Percentiles rank a stretch among this genome's conserved stretches.
Evolutionary conservation across 2,888 invertebrate genomes (phyloP).

Genomic region (Pseudococcus viburni): DNA sequence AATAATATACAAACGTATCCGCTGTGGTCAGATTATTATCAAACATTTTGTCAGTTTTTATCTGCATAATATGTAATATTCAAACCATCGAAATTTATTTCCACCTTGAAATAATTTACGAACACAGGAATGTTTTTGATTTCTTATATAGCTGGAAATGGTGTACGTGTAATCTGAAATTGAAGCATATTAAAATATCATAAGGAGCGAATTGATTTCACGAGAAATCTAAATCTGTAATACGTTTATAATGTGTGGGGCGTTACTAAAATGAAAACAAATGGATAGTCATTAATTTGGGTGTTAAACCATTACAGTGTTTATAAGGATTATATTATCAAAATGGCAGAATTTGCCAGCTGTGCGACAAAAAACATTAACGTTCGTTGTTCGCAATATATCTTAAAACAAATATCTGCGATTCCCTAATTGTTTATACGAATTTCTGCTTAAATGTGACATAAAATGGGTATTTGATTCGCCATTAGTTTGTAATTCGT

Average conservation of each 20-base stretch:
- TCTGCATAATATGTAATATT: not conserved
- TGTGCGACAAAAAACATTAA: conserved; percentile 56
- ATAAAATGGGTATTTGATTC: conserved; percentile 51
- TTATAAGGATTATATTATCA: conserved; percentile 58
- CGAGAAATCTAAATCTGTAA: conserved; percentile 47
- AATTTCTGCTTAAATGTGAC: conserved; percentile 52
- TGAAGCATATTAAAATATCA: conserved; percentile 9
- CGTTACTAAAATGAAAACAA: conserved; percentile 51
- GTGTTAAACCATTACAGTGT: conserved; percentile 53
- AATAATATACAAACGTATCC: not conserved
- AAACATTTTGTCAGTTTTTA: not conserved
- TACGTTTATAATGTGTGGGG: conserved; percentile 53
- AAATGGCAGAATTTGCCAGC: conserved; percentile 45
- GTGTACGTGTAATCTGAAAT: not conserved
- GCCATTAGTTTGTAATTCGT: not conserved
- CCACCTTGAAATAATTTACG: not conserved
- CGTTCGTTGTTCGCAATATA: conserved; percentile 52
- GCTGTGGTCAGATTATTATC: not conserved
- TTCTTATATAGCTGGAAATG: not conserved
- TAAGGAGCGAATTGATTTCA: conserved; percentile 32
- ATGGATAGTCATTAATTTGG: conserved; percentile 54
- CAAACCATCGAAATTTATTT: not conserved
- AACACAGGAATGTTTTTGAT: not conserved
- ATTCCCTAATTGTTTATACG: conserved; percentile 44
- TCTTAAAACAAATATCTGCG: conserved; percentile 48